Evolutionary conservation across 2,888 invertebrate species (phyloP).

Genomic region (Pyralis farinalis): DNA sequence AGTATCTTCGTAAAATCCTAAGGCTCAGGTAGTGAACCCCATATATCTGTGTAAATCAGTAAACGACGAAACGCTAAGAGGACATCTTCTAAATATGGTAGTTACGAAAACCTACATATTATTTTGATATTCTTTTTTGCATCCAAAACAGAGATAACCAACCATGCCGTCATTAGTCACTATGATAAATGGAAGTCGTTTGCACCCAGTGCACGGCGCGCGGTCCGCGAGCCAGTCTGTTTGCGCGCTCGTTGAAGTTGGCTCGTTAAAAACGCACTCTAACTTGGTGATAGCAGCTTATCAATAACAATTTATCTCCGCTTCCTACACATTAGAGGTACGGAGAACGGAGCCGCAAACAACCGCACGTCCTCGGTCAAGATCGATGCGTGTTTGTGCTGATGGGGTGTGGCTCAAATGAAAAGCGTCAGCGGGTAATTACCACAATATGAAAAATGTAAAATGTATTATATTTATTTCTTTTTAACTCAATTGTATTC

Average conservation of each 20-base stretch:
- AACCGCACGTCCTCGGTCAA: neutral
- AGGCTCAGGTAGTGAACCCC: too few relatives aligned
- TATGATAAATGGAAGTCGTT: constrained; percentile 8
- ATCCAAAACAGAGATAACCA: neutral
- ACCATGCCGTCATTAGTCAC: constrained; percentile 1
- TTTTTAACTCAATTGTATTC: too few relatives aligned
- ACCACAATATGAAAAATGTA: too few relatives aligned
- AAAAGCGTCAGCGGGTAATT: neutral
- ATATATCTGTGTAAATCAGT: too few relatives aligned
- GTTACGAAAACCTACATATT: too few relatives aligned
- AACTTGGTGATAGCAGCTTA: neutral
- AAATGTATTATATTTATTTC: too few relatives aligned
- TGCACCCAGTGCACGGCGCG: neutral
- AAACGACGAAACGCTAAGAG: too few relatives aligned
- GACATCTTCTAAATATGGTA: too few relatives aligned
- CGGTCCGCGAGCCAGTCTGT: too few relatives aligned
- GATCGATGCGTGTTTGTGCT: constrained; percentile 9
- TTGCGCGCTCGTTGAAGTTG: neutral
- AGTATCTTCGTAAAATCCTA: too few relatives aligned
- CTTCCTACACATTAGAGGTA: constrained; percentile 6
- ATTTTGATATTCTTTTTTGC: too few relatives aligned
- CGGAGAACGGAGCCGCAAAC: constrained; percentile 1
- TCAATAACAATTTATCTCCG: constrained; percentile 11
- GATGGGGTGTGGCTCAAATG: neutral
- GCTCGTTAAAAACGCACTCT: neutral